Percentiles rank a stretch among this genome's conserved stretches.
Evolutionary conservation across 37 sponge, comb jelly and placozoan species (phyloP).

Genomic region (Lycopodina hypogea): DNA sequence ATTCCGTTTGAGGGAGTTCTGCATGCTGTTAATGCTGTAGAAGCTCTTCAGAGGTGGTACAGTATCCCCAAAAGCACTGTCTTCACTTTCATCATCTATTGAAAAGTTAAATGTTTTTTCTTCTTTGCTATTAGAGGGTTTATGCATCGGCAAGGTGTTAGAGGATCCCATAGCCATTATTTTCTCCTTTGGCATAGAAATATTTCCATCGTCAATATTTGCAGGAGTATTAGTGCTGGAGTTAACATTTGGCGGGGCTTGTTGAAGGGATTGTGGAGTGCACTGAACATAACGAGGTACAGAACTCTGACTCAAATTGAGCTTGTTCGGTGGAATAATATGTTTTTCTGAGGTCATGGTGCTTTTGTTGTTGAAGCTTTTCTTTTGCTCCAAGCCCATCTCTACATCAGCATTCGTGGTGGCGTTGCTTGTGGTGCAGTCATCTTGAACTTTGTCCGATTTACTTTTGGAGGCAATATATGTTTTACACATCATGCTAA

Average conservation of each 20-base stretch:
- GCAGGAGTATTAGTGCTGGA: not conserved
- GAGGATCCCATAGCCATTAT: not conserved
- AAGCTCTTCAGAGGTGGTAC: slow-evolving; percentile 10
- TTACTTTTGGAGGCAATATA: too few species aligned
- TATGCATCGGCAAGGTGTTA: not conserved
- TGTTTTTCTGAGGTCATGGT: too few species aligned
- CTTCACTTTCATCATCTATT: slow-evolving; percentile 22
- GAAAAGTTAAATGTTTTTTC: slow-evolving; percentile 1
- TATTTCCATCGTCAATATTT: not conserved
- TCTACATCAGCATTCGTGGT: too few species aligned
- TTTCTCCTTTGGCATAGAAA: not conserved
- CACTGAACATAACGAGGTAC: not conserved
- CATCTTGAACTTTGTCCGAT: too few species aligned
- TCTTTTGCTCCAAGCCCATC: too few species aligned
- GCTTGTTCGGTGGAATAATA: too few species aligned
- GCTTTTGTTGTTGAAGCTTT: too few species aligned
- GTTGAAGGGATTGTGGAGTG: too few species aligned
- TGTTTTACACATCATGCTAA: slow-evolving; percentile 20
- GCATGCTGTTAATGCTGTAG: not conserved
- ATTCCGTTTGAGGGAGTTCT: not conserved
- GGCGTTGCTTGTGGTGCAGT: too few species aligned
- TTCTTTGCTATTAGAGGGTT: slow-evolving; percentile 24
- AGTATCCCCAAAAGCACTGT: not conserved
- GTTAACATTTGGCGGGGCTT: not conserved
- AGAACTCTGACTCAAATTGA: not conserved